Percentiles rank a stretch among this genome's conserved stretches.
Evolutionary conservation across 2,888 invertebrate species (phyloP).

Genomic region (Temnothorax rugatulus): DNA sequence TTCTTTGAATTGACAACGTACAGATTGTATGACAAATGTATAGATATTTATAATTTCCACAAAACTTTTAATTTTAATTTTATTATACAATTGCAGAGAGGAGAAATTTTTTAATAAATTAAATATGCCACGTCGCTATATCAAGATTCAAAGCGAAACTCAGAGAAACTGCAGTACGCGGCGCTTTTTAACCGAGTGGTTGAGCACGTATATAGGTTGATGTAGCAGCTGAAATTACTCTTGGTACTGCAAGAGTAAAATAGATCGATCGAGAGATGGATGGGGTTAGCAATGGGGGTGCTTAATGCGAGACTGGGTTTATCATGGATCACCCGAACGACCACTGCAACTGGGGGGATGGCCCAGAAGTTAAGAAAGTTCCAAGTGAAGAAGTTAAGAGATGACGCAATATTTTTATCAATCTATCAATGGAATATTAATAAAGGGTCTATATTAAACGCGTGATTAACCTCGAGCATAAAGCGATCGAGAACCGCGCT

Average conservation of each 20-base stretch:
- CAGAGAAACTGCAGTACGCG: conserved; percentile 11
- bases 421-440: not conserved
- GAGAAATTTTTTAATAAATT: not conserved
- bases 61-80: not conserved
- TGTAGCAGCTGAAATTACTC: conserved; percentile 57
- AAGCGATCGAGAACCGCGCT: not conserved
- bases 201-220: conserved; percentile 46
- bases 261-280: conserved; percentile 46
- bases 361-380: conserved; percentile 13
- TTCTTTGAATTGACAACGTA: too few species aligned
- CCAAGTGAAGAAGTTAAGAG: not conserved
- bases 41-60: not conserved
- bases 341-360: not conserved
- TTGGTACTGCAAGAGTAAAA: conserved; percentile 46
- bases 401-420: not conserved
- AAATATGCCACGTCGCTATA: not conserved
- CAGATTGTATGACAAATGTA: not conserved
- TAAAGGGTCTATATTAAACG: not conserved
- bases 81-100: not conserved
- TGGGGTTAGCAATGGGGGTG: conserved; percentile 41
- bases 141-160: not conserved
- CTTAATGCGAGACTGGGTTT: conserved; percentile 55
- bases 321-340: conserved; percentile 54
- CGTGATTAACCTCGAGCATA: not conserved
- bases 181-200: conserved; percentile 46